These are phyloP conservation scores for Folsomia manolachei DNA, from an alignment of 2,888 invertebrate genomes.

Conservation along the genomic window DNA sequence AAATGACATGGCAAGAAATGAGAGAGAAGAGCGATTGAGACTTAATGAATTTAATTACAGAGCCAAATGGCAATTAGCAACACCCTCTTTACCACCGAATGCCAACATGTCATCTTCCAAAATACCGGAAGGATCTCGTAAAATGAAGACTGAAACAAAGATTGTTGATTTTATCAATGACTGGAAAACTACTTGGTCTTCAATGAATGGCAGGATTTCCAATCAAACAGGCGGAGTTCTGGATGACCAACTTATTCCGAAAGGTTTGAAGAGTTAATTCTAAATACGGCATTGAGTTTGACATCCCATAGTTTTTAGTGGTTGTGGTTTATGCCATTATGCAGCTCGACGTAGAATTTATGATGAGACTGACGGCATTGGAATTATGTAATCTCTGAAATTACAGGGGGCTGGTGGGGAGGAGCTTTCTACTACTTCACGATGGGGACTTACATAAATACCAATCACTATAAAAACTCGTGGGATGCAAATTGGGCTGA, in stretches of 20 bases:
- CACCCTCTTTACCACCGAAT: constrained; percentile 32
- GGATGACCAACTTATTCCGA: constrained; percentile 41
- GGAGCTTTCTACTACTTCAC: constrained; percentile 41
- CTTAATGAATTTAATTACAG: constrained; percentile 10
- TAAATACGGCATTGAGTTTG: background rate
- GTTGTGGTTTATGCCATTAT: background rate
- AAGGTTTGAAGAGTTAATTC: constrained; percentile 25
- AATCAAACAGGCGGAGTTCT: constrained; percentile 36
- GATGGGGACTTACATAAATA: constrained; percentile 39
- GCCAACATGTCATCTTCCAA: constrained; percentile 24
- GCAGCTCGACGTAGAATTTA: background rate
- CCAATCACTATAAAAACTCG: constrained; percentile 32
- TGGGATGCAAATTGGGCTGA: constrained; percentile 32
- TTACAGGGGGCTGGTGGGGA: constrained; percentile 43
- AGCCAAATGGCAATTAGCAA: constrained; percentile 32
- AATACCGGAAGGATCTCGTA: constrained; percentile 42
- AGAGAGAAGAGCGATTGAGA: too few species aligned
- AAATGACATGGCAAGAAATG: too few species aligned
- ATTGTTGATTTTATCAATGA: constrained; percentile 40
- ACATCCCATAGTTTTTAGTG: background rate
- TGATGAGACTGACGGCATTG: background rate
- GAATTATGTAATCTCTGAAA: background rate
- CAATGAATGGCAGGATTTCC: constrained; percentile 38
- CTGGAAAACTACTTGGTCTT: constrained; percentile 41
- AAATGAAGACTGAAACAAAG: constrained; percentile 43